These are phyloP conservation scores for Xyrichtys novacula DNA, from an alignment of 2,797 vertebrate genomes.

Conservation along the genomic window DNA sequence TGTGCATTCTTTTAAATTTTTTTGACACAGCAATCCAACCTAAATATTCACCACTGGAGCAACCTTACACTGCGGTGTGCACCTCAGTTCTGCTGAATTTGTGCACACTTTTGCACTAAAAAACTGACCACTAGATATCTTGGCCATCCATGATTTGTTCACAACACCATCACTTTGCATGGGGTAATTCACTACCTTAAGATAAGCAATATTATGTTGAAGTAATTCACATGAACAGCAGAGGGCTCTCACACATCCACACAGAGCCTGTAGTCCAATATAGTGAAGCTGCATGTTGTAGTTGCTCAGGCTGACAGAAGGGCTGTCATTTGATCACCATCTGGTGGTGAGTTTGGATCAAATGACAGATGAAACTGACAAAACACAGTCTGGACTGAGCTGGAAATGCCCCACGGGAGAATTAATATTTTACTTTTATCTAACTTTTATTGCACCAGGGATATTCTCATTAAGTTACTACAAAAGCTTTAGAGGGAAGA, in stretches of 20 bases:
- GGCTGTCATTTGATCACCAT: slow-evolving; percentile 6
- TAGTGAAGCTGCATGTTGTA: background rate
- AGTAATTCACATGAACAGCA: slow-evolving; percentile 13
- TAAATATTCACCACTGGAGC: too few relatives aligned
- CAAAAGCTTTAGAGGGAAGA: too few relatives aligned
- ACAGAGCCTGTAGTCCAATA: background rate
- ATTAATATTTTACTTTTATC: background rate
- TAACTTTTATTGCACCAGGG: too few relatives aligned
- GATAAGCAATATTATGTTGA: background rate
- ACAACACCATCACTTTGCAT: background rate
- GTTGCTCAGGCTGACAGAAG: background rate
- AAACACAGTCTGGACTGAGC: background rate
- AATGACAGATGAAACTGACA: background rate
- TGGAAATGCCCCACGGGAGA: background rate
- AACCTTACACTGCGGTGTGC: too few relatives aligned
- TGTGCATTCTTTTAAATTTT: too few relatives aligned
- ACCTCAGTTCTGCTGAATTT: too few relatives aligned
- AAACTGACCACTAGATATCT: too few relatives aligned
- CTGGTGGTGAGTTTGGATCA: slow-evolving; percentile 13
- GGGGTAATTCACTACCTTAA: background rate
- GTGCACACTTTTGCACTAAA: too few relatives aligned
- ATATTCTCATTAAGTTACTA: too few relatives aligned
- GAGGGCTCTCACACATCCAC: slow-evolving; percentile 4
- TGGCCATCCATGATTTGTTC: too few relatives aligned
- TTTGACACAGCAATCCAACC: too few relatives aligned